Base-by-base conservation (phyloP, 2,888 invertebrate genomes). In the Spisula solida region DNA sequence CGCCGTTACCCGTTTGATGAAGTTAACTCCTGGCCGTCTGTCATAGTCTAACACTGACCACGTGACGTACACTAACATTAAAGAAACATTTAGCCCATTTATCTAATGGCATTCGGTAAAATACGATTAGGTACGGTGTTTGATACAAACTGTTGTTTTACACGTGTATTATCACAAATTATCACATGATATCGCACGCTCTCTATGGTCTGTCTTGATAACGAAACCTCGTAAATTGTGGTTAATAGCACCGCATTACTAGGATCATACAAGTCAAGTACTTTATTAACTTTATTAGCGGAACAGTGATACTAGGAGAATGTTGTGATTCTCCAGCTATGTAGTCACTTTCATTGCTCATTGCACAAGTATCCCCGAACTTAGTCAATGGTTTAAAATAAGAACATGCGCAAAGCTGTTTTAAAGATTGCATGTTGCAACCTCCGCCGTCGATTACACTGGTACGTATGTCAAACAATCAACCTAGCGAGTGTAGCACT, bases 201-300 rank as follows among this genome's bases (percentile, higher is more conserved):
- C 34, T 18, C 12, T 14, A 31, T 18, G 31, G 75, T 75, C 75
- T 75, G 75, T 75, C 31, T 31, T 34, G 75, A 75, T 75, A 75
- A 75, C 34, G 75, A 16, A 18, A 31, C 12, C 16, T 14, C 75
- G 75, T 75, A 75, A 75, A 75, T 75, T 75, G 31, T 31, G 75
- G 75, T 75, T 34, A 75, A 75, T 75, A 75, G 29, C 31, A 31
- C 14, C 16, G 75, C 18, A 75, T 34, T 75, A 75, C 29, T 34
- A 14, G 34, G 12, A 75, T 75, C 75, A 75, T 25, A 18, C 14
- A 25, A 34, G 75, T 75, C 25, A 75, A 75, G 75, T 75, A 75
- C 12, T 75, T 75, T 75, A 75, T 75, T 31, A 75, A 75, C 12
- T 75, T 75, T 75, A 75, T 75, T 31, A 75, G 75, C n/a, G 31